Base-by-base conservation (phyloP, 2,797 vertebrate species). In the Danio albolineatus region DNA sequence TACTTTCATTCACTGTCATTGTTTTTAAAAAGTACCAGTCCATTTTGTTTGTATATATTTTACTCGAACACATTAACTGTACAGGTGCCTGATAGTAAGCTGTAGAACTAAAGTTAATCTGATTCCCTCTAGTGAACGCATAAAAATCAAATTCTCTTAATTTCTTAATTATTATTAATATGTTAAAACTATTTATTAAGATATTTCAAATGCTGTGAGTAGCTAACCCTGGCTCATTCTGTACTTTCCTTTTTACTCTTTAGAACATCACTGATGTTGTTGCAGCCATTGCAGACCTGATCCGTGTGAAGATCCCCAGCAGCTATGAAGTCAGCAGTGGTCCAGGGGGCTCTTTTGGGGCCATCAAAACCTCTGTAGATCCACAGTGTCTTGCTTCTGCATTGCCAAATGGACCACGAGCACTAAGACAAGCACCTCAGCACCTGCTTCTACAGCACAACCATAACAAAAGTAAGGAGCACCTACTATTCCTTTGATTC, bases 301-400 rank as follows among this genome's bases (percentile, higher is more conserved):
- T 99, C 21, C 95, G 94, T 3, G 96, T 99, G 76, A 96, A 97
- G 91, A 96, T 98, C 83, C 98, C 98, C 72, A 98, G 95, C 92
- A 98, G 98, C 90, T 99, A 99, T 0, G 98, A 99, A 90, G 96
- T 99, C 79, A 99, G 97, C 89, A 96, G 91, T 19, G 96, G 95
- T 73, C 96, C 97, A 4, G 97, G 92, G 66, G 88, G 88, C 17
- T 82, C 91, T 82, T 82, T 91, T 48, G 73, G 90, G 4, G 87
- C 91, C 66, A 85, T 88, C n/a, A 89, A 90, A 73, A 17, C 90
- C 41, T 90, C 90, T 36, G 41, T 90, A 73, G 96, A 96, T 62
- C 93, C 92, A 78, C 95, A 95, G 44, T 94, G 94, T 64, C 92
- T 49, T 10, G 65, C 92, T 61, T 82, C 96, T 48, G 87, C 96